Base-by-base conservation (phyloP, 2,113 vertebrate genomes). In the Corythornis vintsioides region DNA sequence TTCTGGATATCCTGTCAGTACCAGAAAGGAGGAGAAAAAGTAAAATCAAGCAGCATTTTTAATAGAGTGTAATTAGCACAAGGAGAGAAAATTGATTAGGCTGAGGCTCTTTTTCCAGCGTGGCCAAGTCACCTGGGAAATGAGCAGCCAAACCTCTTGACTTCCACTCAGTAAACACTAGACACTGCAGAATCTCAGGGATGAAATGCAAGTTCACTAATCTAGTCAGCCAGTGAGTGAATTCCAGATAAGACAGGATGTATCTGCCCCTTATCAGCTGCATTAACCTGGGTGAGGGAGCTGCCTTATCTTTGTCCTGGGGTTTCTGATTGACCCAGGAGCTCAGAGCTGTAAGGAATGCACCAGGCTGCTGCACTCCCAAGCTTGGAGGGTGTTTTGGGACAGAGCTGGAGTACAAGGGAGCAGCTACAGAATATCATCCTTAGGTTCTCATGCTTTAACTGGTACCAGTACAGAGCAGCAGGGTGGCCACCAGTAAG, bases 261-360 rank as follows among this genome's bases (percentile, higher is more conserved):
- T 11, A 3, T 31, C 5, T 59, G 45, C 72, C 86, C 45, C 64
- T 89, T 83, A 72, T 90, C 75, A 57, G 79, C 12, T 40, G 48
- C 18, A 45, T 24, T 90, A 33, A 38, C 45, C 21, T 2, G 60
- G 56, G n/a, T 19, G 26, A 8, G 45, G 52, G 33, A 59, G 33
- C 45, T 50, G 35, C 7, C 1, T 35, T 63, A 1, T 59, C 42
- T 2, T 3, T 40, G 19, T 38, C 67, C 77, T 21, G 0, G 11
- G 21, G 48, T 26, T 86, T 52, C 53, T 17, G 43, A 26, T 9
- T 40, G 74, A 50, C 35, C 31, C n/a, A 3, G 35, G 53, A 33
- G 45, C 86, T 71, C 31, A 11, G 60, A 15, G 72, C 35, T 56
- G 65, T 19, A 35, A 47, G 43, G 25, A 45, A 3, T 1, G 7